These are phyloP conservation scores for Channa argus DNA, from an alignment of 2,113 vertebrate genomes.

Conservation along the genomic window DNA sequence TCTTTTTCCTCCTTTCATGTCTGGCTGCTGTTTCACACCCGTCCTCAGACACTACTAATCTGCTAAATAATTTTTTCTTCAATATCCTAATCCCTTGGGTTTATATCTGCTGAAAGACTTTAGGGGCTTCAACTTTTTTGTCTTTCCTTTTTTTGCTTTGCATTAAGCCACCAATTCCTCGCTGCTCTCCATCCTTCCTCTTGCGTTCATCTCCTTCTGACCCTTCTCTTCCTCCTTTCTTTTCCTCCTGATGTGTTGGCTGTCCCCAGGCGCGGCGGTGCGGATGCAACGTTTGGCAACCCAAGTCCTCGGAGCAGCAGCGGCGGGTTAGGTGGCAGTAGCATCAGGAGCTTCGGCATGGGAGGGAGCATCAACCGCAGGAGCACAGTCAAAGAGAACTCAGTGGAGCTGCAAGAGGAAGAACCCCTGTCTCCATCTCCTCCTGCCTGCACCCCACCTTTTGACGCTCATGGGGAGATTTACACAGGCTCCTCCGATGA, in stretches of 20 bases:
- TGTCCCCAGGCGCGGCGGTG: conserved; percentile 58
- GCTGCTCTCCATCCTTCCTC: conserved; percentile 10
- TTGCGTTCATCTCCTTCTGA: conserved; percentile 42
- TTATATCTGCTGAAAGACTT: conserved; percentile 12
- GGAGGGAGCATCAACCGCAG: conserved; percentile 43
- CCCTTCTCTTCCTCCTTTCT: conserved; percentile 46
- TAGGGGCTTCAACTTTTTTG: conserved; percentile 2
- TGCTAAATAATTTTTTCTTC: conserved; percentile 10
- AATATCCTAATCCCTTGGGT: background rate
- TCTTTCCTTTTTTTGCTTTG: background rate
- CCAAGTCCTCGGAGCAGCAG: conserved; percentile 35
- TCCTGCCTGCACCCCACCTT: conserved; percentile 1
- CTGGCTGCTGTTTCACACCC: conserved; percentile 33
- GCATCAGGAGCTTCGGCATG: conserved; percentile 43
- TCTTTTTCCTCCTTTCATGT: conserved; percentile 39
- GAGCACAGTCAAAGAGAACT: conserved; percentile 65
- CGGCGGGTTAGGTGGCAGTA: background rate
- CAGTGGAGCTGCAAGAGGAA: conserved; percentile 49
- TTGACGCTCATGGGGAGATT: conserved; percentile 21
- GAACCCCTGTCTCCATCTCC: conserved; percentile 51
- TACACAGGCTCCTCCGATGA: conserved; percentile 29
- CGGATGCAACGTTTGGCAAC: conserved; percentile 45
- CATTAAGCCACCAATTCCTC: conserved; percentile 1
- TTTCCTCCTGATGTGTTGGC: conserved; percentile 53
- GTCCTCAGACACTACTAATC: conserved; percentile 67